phyloP scores from a whole-genome alignment of 2,797 vertebrate species.

The Loriculus beryllinus region DNA sequence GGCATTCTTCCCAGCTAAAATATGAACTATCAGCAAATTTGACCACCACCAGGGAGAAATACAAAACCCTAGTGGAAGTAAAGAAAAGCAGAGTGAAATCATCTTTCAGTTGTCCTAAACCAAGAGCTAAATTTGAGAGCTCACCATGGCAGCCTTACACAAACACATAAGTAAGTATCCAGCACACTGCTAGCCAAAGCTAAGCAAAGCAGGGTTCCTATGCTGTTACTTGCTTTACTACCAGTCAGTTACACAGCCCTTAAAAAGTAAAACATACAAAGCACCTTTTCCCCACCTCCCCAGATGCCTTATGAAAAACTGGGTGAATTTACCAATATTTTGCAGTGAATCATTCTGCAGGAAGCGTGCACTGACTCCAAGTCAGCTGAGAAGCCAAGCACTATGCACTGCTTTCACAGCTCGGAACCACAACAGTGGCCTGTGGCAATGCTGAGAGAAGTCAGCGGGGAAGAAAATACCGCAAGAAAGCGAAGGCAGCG shows the following conservation, averaged over 20 bases:
- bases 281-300: not conserved
- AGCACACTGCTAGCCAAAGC: not conserved
- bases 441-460: not conserved
- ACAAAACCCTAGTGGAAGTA: constrained; percentile 71
- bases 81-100: constrained; percentile 32
- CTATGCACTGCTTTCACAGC: fast-evolving
- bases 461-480: not conserved
- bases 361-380: not conserved
- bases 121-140: not conserved
- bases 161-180: not conserved
- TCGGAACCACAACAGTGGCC: not conserved
- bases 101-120: not conserved
- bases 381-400: not conserved
- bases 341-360: not conserved
- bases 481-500: not conserved
- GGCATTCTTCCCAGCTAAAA: constrained; percentile 65
- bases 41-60: constrained; percentile 76
- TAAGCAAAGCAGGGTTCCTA: not conserved
- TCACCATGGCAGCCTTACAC: not conserved
- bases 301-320: not conserved
- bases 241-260: not conserved
- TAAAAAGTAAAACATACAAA: not conserved
- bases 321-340: fast-evolving
- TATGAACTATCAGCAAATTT: constrained; percentile 79
- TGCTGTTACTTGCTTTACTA: not conserved